Percentiles rank a stretch among this genome's conserved stretches.
These are phyloP conservation scores for Falco naumanni DNA, from an alignment of 2,797 vertebrate species.

Conservation along the genomic window DNA sequence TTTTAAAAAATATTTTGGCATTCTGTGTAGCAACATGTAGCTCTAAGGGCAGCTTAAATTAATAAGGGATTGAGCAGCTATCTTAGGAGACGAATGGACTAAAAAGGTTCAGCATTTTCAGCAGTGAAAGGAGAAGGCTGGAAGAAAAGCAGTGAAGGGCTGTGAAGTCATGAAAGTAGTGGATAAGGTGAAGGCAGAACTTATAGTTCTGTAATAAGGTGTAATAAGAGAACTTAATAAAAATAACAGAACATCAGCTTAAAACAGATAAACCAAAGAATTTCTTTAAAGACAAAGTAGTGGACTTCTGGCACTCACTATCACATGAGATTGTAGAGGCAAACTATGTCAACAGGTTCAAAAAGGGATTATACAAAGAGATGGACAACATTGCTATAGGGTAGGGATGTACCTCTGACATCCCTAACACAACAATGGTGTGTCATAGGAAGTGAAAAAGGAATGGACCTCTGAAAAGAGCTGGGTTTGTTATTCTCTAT, in stretches of 20 bases:
- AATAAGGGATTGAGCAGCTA: not conserved
- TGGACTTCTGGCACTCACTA: not conserved
- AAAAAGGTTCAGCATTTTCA: not conserved
- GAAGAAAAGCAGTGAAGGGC: not conserved
- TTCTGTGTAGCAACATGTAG: not conserved
- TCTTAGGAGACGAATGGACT: not conserved
- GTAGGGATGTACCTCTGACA: not conserved
- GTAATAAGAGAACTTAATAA: not conserved
- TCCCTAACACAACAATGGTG: not conserved
- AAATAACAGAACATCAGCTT: not conserved
- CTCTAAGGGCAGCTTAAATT: not conserved
- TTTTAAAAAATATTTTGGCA: not conserved
- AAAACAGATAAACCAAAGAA: not conserved
- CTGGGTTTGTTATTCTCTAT: not conserved
- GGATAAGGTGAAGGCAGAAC: not conserved
- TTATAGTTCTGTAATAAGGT: no score
- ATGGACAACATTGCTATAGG: not conserved
- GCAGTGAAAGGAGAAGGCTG: not conserved
- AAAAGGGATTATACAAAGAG: not conserved
- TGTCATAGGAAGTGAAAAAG: not conserved
- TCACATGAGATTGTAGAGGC: not conserved
- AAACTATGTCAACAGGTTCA: not conserved
- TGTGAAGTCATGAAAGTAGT: rapidly evolving
- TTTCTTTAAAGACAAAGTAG: not conserved
- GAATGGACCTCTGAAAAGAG: not conserved